phyloP scores from a whole-genome alignment of 2,888 invertebrate genomes.

The Metallyticus violacea region DNA sequence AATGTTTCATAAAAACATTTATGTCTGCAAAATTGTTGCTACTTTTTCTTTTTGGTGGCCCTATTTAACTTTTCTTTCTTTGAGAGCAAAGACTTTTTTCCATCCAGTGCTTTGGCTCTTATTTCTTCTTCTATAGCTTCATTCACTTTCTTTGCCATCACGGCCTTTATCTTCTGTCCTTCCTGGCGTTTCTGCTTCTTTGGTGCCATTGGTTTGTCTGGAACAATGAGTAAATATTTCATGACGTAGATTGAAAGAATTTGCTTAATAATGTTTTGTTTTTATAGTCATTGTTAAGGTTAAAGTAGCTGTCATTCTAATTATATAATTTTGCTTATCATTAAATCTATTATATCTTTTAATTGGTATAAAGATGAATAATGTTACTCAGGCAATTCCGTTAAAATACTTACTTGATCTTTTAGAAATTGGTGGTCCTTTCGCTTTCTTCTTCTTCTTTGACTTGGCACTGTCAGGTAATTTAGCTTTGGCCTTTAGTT shows the following conservation, averaged over 20 bases:
- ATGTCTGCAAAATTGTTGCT: not conserved
- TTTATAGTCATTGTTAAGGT: not conserved
- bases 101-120: conserved; percentile 54
- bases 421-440: conserved; percentile 56
- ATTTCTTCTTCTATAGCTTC: conserved; percentile 65
- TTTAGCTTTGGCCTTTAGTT: conserved; percentile 64
- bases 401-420: conserved; percentile 58
- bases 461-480: conserved; percentile 54
- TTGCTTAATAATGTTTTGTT: not conserved
- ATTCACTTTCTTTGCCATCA: conserved; percentile 68
- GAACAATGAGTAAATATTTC: not conserved
- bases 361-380: too few species aligned
- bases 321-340: too few species aligned
- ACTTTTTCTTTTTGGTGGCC: not conserved
- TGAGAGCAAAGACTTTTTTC: conserved; percentile 40
- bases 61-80: conserved; percentile 7
- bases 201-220: conserved; percentile 64
- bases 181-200: conserved; percentile 60
- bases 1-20: not conserved
- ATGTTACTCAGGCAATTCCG: too few species aligned
- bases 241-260: too few species aligned
- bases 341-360: too few species aligned
- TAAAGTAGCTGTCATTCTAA: not conserved
- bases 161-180: conserved; percentile 61
- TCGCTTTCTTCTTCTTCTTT: conserved; percentile 47